Evolutionary conservation across 2,113 vertebrate species (phyloP).

Genomic region (Pionites leucogaster): DNA sequence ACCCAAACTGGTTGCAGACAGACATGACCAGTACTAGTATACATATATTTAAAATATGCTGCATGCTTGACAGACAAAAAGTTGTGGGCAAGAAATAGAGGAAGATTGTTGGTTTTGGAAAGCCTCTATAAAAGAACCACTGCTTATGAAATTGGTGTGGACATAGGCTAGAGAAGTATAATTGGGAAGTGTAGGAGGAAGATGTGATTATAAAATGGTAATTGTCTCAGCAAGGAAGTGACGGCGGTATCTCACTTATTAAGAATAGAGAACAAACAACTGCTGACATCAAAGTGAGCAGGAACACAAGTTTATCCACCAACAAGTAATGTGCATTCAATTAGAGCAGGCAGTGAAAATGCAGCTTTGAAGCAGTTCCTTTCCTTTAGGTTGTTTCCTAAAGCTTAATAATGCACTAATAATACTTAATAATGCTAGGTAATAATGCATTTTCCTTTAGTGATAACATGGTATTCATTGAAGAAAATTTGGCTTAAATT

Average conservation of each 20-base stretch:
- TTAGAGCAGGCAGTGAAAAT: not conserved
- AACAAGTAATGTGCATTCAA: not conserved
- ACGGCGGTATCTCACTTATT: not conserved
- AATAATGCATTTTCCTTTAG: not conserved
- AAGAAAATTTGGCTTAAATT: not conserved
- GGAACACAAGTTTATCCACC: not conserved
- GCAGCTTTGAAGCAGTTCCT: not conserved
- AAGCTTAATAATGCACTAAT: not conserved
- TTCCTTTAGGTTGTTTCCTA: not conserved
- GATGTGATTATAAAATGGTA: not conserved
- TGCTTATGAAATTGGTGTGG: constrained; percentile 7
- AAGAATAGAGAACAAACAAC: not conserved
- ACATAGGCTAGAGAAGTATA: not conserved
- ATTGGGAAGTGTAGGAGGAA: not conserved
- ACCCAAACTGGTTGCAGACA: constrained; percentile 44
- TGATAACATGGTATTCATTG: not conserved
- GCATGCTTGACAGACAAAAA: not conserved
- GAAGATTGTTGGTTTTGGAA: constrained; percentile 13
- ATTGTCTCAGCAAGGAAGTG: not conserved
- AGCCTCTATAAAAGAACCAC: not conserved
- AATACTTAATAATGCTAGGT: not conserved
- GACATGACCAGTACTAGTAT: constrained; percentile 51
- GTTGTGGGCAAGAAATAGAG: constrained; percentile 21
- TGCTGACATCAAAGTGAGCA: not conserved
- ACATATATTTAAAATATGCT: constrained; percentile 11